Conservation (phyloP, 2,797 vertebrate species). For the Chiroxiphia lanceolata region DNA sequence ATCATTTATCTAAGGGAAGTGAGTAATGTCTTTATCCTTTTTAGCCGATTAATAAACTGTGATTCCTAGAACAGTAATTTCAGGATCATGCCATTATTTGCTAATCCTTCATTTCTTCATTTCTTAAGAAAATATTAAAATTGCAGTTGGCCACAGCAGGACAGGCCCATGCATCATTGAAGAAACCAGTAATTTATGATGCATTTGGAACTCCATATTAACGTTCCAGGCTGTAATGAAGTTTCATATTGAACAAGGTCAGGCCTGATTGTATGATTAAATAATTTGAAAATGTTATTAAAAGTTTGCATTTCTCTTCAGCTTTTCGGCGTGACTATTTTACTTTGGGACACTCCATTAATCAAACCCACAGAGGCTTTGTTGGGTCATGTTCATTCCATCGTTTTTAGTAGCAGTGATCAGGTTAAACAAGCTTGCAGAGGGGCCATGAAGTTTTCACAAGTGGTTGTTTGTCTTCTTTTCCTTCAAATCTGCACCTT, state of each 20-base stretch:
- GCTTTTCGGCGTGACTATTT: constrained; percentile 25
- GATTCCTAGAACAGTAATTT: constrained; percentile 46
- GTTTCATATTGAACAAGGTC: constrained; percentile 56
- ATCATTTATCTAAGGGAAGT: constrained; percentile 7
- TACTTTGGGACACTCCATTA: constrained; percentile 33
- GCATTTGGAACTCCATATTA: constrained; percentile 54
- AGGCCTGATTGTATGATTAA: constrained; percentile 60
- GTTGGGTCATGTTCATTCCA: not conserved
- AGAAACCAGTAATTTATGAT: constrained; percentile 64
- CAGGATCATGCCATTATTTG: constrained; percentile 54
- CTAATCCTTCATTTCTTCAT: constrained; percentile 58
- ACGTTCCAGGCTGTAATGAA: constrained; percentile 62
- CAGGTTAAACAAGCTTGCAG: not conserved
- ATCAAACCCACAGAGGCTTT: constrained; percentile 5
- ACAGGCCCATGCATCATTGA: constrained; percentile 61
- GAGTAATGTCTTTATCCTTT: constrained; percentile 6
- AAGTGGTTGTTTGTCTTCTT: not conserved
- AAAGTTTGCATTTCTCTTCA: constrained; percentile 54
- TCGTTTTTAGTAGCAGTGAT: not conserved
- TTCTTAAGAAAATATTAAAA: constrained; percentile 44
- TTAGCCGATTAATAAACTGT: constrained; percentile 18
- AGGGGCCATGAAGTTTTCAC: not conserved
- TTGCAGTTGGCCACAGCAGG: constrained; percentile 42
- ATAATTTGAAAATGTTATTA: constrained; percentile 61
- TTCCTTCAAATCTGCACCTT: not conserved